Evolutionary conservation across 2,113 vertebrate species (phyloP).

Genomic region (Strix aluco): DNA sequence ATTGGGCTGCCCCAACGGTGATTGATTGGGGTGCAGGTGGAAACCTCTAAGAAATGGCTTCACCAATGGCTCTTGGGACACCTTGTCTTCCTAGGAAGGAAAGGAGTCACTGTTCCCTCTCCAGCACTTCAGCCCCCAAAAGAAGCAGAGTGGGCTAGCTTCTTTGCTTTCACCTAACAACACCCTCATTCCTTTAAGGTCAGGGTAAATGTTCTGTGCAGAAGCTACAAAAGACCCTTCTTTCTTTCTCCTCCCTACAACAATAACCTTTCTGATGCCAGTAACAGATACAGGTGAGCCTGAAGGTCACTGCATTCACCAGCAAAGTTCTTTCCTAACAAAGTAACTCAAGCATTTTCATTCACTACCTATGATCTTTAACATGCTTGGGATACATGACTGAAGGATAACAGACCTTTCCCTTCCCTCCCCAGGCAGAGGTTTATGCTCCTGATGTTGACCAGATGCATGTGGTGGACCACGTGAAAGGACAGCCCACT

Average conservation of each 20-base stretch:
- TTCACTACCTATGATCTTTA: background rate
- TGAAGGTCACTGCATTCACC: background rate
- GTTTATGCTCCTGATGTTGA: constrained; percentile 83
- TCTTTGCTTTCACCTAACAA: background rate
- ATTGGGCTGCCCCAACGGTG: background rate
- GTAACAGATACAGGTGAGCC: background rate
- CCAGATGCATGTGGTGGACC: constrained; percentile 90
- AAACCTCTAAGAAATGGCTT: background rate
- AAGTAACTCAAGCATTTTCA: background rate
- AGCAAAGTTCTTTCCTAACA: background rate
- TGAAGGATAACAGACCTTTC: background rate
- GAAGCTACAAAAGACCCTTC: background rate
- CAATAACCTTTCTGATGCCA: background rate
- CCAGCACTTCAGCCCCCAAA: background rate
- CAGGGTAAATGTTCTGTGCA: background rate
- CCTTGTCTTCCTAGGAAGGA: background rate
- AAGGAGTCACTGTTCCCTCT: background rate
- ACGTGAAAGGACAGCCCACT: constrained; percentile 77
- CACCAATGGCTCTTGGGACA: background rate
- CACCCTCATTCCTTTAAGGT: background rate
- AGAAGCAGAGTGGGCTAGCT: background rate
- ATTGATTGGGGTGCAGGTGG: background rate
- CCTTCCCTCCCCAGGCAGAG: constrained; percentile 70
- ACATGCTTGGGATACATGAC: accelerated
- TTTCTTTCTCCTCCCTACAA: background rate